Conservation (phyloP, 2,888 invertebrate species). For the Tenthredo amoena region DNA sequence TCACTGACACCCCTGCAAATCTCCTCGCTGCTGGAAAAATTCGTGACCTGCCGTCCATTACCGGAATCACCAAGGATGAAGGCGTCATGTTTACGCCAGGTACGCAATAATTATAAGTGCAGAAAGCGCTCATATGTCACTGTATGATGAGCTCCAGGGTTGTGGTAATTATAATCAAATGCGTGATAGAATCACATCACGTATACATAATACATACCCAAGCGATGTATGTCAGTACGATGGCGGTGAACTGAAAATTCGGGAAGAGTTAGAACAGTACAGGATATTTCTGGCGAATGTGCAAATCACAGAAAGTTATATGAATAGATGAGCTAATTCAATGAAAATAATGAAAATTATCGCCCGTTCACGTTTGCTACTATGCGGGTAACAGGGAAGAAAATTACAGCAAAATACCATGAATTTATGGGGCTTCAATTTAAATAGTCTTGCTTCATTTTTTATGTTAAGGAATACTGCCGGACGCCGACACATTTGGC, state of each 20-base stretch:
- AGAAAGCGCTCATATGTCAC: not conserved
- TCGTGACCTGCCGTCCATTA: conserved; percentile 5
- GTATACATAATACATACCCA: too few relatives aligned
- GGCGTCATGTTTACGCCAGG: not conserved
- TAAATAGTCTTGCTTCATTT: not conserved
- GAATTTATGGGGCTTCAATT: not conserved
- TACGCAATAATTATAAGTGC: not conserved
- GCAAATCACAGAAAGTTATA: too few relatives aligned
- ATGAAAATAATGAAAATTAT: too few relatives aligned
- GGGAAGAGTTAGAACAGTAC: too few relatives aligned
- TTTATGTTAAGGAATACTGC: not conserved
- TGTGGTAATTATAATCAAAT: too few relatives aligned
- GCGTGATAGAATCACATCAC: too few relatives aligned
- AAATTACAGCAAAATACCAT: not conserved
- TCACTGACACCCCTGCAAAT: not conserved
- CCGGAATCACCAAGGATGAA: not conserved
- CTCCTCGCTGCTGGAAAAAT: conserved; percentile 35
- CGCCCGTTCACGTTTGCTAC: too few relatives aligned
- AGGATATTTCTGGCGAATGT: too few relatives aligned
- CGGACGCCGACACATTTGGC: not conserved
- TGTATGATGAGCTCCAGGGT: not conserved
- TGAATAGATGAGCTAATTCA: too few relatives aligned
- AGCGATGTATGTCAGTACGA: too few relatives aligned
- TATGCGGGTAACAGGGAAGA: not conserved
- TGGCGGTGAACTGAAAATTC: too few relatives aligned